Conservation (phyloP, 2,113 vertebrate genomes). For the Ochotona curzoniae region DNA sequence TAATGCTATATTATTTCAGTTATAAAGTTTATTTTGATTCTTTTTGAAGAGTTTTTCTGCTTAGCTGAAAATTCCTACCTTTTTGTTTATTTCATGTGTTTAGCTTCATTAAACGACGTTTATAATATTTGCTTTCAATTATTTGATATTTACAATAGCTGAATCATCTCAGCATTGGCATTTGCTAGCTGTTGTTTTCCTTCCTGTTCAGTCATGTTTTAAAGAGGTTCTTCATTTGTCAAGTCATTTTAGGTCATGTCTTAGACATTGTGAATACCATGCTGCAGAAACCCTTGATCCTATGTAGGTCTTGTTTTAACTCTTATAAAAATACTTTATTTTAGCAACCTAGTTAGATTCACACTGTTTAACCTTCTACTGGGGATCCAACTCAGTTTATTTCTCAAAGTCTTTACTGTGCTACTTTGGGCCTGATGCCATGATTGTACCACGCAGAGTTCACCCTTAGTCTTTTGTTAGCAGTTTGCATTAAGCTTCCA, state of each 20-base stretch:
- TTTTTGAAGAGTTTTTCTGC: background rate
- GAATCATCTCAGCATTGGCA: background rate
- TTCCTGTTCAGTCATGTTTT: background rate
- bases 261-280: background rate
- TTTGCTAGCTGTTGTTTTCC: background rate
- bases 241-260: constrained; percentile 24
- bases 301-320: background rate
- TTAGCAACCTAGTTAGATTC: background rate
- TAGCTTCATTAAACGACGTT: background rate
- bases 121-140: background rate
- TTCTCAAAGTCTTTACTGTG: background rate
- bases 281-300: background rate
- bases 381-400: background rate
- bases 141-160: constrained; percentile 31
- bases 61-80: background rate
- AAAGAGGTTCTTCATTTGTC: background rate
- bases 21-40: too few species aligned
- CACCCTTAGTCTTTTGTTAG: background rate
- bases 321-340: background rate
- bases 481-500: background rate
- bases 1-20: too few species aligned
- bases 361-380: background rate
- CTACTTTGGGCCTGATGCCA: background rate
- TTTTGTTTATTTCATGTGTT: constrained; percentile 18
- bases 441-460: background rate